phyloP scores from a whole-genome alignment of 1,140 invertebrate genomes.

The Caenorhabditis latens region DNA sequence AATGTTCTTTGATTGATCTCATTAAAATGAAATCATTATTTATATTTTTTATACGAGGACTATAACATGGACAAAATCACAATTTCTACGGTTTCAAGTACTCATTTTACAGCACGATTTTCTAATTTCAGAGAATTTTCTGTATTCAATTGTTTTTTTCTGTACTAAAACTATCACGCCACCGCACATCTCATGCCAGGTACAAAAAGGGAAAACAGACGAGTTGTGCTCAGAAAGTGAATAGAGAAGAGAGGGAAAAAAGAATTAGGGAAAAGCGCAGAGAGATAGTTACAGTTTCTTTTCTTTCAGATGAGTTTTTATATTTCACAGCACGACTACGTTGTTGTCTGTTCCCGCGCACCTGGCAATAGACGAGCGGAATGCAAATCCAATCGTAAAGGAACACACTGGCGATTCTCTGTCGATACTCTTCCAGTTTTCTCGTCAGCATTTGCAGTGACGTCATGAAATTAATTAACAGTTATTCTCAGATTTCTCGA shows the following conservation, averaged over 20 bases:
- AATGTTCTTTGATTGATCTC: not conserved
- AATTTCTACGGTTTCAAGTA: too few species aligned
- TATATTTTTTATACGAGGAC: too few species aligned
- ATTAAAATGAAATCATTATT: too few species aligned
- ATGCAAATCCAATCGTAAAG: constrained; percentile 81
- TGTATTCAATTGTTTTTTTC: too few species aligned
- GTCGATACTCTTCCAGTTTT: constrained; percentile 61
- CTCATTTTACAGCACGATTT: too few species aligned
- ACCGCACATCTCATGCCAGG: constrained; percentile 45
- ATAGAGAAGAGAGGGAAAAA: constrained; percentile 10
- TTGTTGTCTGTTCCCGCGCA: constrained; percentile 70
- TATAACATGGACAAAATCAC: too few species aligned
- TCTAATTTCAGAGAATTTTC: too few species aligned
- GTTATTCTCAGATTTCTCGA: constrained; percentile 7
- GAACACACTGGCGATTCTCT: constrained; percentile 73
- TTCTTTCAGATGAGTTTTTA: not conserved
- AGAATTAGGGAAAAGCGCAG: constrained; percentile 19
- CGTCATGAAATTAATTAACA: constrained; percentile 59
- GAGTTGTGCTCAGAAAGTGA: constrained; percentile 39
- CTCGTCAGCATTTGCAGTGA: constrained; percentile 64
- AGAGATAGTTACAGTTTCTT: not conserved
- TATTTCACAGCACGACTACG: constrained; percentile 22
- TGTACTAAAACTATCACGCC: not conserved
- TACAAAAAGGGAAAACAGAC: constrained; percentile 49
- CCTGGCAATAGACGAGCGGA: constrained; percentile 80